A percentile compares a stretch with the other conserved stretches of the same genome.
phyloP scores from a whole-genome alignment of 2,113 vertebrate genomes.

The Datnioides undecimradiatus region DNA sequence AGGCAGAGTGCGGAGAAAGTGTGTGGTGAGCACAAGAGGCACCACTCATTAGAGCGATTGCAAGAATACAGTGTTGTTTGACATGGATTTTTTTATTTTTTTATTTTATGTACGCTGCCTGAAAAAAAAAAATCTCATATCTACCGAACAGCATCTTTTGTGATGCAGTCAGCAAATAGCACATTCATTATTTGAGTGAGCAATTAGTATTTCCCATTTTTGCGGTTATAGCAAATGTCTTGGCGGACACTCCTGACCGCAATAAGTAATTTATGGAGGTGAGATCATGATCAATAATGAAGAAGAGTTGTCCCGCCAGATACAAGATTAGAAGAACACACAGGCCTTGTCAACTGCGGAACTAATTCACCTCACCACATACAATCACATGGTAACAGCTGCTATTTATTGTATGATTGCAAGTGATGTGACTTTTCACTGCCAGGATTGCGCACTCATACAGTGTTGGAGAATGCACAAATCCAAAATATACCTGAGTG shows the following conservation, averaged over 20 bases:
- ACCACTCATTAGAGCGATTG: slow-evolving; percentile 48
- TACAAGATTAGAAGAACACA: slow-evolving; percentile 9
- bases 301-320: slow-evolving; percentile 8
- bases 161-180: slow-evolving; percentile 57
- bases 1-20: slow-evolving; percentile 10
- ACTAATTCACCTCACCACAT: slow-evolving; percentile 38
- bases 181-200: slow-evolving; percentile 39
- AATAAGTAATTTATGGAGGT: slow-evolving; percentile 47
- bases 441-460: slow-evolving; percentile 35
- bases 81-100: slow-evolving; percentile 20
- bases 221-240: slow-evolving; percentile 43
- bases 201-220: slow-evolving; percentile 59
- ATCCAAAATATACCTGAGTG: slow-evolving; percentile 27
- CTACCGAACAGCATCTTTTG: slow-evolving; percentile 30
- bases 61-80: slow-evolving; percentile 32
- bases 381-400: slow-evolving; percentile 57
- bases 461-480: slow-evolving; percentile 32
- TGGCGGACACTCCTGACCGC: slow-evolving; percentile 38
- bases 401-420: slow-evolving; percentile 46
- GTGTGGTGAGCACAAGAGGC: slow-evolving; percentile 21
- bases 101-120: neutral
- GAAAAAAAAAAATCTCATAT: slow-evolving; percentile 10
- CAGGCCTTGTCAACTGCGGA: slow-evolving; percentile 14
- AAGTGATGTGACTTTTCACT: slow-evolving; percentile 41
- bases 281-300: slow-evolving; percentile 53